Percentiles rank a stretch among this genome's conserved stretches.
Evolutionary conservation across 2,797 vertebrate species (phyloP).

Genomic region (Notolabrus celidotus): DNA sequence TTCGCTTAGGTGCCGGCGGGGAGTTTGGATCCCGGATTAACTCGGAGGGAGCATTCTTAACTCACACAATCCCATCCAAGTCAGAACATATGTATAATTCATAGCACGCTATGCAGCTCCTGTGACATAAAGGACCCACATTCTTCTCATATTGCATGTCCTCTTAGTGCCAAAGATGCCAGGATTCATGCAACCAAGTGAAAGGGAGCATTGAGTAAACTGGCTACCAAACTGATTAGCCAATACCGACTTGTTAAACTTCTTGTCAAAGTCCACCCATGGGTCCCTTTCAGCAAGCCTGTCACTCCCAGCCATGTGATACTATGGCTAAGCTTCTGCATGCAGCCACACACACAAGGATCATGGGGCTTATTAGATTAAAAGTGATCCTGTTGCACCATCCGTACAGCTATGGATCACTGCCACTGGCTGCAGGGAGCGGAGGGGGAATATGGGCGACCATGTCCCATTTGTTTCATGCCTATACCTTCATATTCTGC

Average conservation of each 20-base stretch:
- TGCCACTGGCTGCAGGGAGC: conserved; percentile 48
- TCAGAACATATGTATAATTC: conserved; percentile 79
- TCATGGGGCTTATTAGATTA: conserved; percentile 85
- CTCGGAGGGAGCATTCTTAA: conserved; percentile 69
- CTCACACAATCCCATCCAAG: conserved; percentile 65
- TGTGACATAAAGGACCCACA: conserved; percentile 51
- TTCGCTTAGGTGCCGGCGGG: conserved; percentile 65
- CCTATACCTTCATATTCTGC: neutral
- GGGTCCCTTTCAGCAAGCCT: conserved; percentile 46
- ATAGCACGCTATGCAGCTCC: conserved; percentile 70
- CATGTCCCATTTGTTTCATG: conserved; percentile 20
- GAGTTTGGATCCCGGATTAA: conserved; percentile 73
- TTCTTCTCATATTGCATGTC: conserved; percentile 58
- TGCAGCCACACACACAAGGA: conserved; percentile 75
- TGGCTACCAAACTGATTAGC: conserved; percentile 39
- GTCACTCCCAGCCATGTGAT: conserved; percentile 79
- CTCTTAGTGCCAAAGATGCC: conserved; percentile 53
- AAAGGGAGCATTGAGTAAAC: conserved; percentile 30
- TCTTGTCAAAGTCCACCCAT: conserved; percentile 59
- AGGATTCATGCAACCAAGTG: neutral
- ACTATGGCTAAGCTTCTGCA: conserved; percentile 76
- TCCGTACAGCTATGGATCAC: conserved; percentile 59
- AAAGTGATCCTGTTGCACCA: conserved; percentile 81
- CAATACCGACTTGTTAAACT: conserved; percentile 49
- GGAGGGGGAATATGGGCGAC: neutral